phyloP scores from a whole-genome alignment of 2,113 vertebrate genomes.

The Gasterosteus aculeatus region DNA sequence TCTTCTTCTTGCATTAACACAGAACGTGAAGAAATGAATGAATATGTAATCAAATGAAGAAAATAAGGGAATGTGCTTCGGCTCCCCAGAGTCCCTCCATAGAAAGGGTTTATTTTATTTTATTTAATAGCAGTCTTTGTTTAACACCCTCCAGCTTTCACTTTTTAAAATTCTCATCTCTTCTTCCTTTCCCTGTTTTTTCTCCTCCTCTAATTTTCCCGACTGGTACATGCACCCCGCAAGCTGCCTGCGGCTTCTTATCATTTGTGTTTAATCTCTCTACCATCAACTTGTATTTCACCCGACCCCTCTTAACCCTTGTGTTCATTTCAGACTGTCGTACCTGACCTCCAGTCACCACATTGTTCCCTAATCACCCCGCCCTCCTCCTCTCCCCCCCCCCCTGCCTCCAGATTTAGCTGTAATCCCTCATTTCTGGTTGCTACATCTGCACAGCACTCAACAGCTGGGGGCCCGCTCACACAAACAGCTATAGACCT shows the following conservation, averaged over 20 bases:
- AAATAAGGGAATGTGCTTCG: neutral
- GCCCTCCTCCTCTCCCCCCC: constrained; percentile 15
- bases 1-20: neutral
- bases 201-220: constrained; percentile 19
- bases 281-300: constrained; percentile 40
- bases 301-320: constrained; percentile 20
- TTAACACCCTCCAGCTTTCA: neutral
- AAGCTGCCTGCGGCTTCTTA: neutral
- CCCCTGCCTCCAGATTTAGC: constrained; percentile 70
- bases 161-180: constrained; percentile 9
- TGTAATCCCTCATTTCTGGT: constrained; percentile 73
- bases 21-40: constrained; percentile 35
- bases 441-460: constrained; percentile 71
- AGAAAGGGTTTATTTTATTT: neutral
- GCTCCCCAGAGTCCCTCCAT: neutral
- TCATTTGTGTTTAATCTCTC: constrained; percentile 26
- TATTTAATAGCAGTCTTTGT: neutral
- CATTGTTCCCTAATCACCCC: constrained; percentile 33
- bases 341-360: constrained; percentile 13
- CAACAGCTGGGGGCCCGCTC: constrained; percentile 75
- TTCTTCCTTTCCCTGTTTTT: constrained; percentile 11
- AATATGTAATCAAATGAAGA: constrained; percentile 36
- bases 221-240: neutral
- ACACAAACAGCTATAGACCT: constrained; percentile 54
- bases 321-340: constrained; percentile 26